A percentile compares a stretch with the other conserved stretches of the same genome.
Evolutionary conservation across 2,888 invertebrate species (phyloP).

Genomic region (Xestia ashworthii): DNA sequence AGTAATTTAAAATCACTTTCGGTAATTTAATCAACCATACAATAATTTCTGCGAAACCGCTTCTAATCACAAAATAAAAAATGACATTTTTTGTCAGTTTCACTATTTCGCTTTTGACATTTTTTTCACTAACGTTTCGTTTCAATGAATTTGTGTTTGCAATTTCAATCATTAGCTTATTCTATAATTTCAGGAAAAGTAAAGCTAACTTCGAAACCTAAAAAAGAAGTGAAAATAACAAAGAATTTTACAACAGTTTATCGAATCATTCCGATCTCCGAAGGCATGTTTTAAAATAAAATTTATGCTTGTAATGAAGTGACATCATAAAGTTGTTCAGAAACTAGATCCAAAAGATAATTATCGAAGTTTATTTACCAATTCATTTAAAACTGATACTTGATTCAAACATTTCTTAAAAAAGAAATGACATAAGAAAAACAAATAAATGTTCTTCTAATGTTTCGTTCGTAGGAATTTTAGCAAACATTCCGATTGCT

Average conservation of each 20-base stretch:
- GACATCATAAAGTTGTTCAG: neutral
- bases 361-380: neutral
- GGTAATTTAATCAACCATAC: neutral
- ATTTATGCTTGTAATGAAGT: neutral
- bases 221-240: neutral
- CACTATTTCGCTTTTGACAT: slow-evolving; percentile 23
- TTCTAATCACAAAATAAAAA: neutral
- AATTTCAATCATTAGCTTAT: neutral
- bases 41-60: neutral
- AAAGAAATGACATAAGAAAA: neutral
- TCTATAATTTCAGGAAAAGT: neutral
- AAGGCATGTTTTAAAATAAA: neutral
- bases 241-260: neutral
- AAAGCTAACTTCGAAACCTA: neutral
- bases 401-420: neutral
- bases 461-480: neutral
- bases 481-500: neutral
- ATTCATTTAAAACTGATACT: fast-evolving
- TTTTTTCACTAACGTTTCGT: slow-evolving; percentile 10
- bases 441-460: fast-evolving
- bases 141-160: neutral
- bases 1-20: neutral
- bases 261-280: neutral
- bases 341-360: neutral
- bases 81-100: slow-evolving; percentile 21